Evolutionary conservation across 2,888 invertebrate species (phyloP).

Genomic region (Conus canariensis): DNA sequence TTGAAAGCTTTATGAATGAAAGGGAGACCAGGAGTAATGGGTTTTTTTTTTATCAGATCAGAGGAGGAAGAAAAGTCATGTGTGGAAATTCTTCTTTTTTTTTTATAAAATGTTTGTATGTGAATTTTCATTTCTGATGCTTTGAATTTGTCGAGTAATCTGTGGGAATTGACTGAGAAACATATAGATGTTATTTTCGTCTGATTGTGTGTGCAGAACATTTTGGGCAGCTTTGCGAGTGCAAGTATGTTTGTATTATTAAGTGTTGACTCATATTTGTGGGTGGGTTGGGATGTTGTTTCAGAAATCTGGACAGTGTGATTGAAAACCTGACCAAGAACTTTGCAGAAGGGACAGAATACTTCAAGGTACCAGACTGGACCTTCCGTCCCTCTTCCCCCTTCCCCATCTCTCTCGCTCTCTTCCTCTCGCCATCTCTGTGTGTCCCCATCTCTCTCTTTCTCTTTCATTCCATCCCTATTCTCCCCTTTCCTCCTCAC

Average conservation of each 20-base stretch:
- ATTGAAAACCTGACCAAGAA: constrained; percentile 89
- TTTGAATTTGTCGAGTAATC: too few species aligned
- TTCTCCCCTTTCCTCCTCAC: background rate
- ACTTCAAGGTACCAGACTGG: constrained; percentile 83
- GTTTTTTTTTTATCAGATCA: too few species aligned
- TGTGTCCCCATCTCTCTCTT: background rate
- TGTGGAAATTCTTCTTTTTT: too few species aligned
- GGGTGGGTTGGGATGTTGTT: background rate
- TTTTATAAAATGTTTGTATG: too few species aligned
- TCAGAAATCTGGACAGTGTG: constrained; percentile 87
- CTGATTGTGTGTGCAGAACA: too few species aligned
- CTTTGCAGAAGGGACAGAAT: constrained; percentile 93
- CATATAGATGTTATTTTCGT: too few species aligned
- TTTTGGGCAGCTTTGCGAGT: background rate
- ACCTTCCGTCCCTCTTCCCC: background rate
- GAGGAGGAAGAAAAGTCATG: too few species aligned
- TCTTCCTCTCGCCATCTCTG: background rate
- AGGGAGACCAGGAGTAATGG: too few species aligned
- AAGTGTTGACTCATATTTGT: background rate
- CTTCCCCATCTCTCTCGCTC: background rate
- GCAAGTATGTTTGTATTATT: background rate
- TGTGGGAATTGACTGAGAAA: too few species aligned
- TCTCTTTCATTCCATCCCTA: background rate
- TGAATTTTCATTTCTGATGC: too few species aligned
- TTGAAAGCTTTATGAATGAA: too few species aligned